Conservation (phyloP, 2,797 vertebrate genomes). For the Manis javanica region DNA sequence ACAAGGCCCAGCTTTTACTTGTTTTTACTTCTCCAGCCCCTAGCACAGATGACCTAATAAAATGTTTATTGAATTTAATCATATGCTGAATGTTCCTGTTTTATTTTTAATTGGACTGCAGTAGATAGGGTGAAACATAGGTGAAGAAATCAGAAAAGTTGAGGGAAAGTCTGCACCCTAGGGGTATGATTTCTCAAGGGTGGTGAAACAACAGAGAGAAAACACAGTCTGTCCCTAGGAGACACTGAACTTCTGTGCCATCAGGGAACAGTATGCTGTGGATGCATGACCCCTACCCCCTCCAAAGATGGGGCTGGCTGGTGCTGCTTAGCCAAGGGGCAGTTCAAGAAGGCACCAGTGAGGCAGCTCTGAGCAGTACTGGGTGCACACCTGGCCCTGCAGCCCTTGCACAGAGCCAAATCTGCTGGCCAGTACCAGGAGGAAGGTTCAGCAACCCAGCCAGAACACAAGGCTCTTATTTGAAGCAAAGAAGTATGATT, state of each 20-base stretch:
- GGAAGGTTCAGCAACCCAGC: neutral
- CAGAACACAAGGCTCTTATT: neutral
- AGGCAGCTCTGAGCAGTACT: neutral
- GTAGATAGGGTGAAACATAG: neutral
- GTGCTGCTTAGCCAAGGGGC: neutral
- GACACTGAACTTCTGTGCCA: neutral
- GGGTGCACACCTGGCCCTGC: neutral
- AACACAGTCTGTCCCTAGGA: neutral
- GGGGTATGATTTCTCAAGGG: conserved; percentile 20
- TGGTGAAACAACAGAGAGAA: neutral
- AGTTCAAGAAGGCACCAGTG: neutral
- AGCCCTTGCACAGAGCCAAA: neutral
- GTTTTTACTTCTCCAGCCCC: neutral
- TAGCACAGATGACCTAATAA: neutral
- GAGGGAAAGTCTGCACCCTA: neutral
- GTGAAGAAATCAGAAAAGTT: neutral
- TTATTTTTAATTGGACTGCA: neutral
- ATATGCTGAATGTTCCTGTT: neutral
- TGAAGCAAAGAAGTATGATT: neutral
- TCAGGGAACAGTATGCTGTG: neutral
- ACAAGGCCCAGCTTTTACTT: neutral
- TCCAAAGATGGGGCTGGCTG: neutral
- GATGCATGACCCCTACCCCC: neutral
- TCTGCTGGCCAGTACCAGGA: neutral
- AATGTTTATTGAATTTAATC: conserved; percentile 4